Evolutionary conservation across 23 tunicate genomes (phyloP), one percentile per base, ranked within the genome.

Genomic region (Halocynthia aurantium): DNA sequence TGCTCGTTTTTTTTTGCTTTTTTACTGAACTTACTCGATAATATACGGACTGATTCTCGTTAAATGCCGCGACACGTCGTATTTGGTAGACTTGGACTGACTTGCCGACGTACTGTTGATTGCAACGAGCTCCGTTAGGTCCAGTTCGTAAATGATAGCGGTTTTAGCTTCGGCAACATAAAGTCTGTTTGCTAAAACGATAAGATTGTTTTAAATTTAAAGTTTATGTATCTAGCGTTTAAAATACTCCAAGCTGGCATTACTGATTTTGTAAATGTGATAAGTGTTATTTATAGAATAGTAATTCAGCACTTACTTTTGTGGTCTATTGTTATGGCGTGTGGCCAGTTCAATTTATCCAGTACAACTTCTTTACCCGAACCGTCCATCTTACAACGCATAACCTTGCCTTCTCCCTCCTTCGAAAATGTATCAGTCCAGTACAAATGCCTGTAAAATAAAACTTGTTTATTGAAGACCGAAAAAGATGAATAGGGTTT

Each of bases 321-420:
- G 50, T 77, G 56, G 62, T 86, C 88, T 65, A 92, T 74, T 7
- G 92, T 86, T 0, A 92, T 75, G 7, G 85, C 98, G 20, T 75
- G 80, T 0, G 98, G 98, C 88, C 92, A 82, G 80, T 86, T 54
- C 51, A 92, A 61, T 15, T 78, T 61, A 22, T 86, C 71, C 61
- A 82, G 69, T 7, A 92, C 88, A 56, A 92, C 55, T 83, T 92
- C 92, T 50, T 76, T 75, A 10, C 62, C 77, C 12, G 77, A 64
- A n/a, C 98, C 98, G 56, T 92, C 92, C 52, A 66, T 79, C 17
- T 81, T 77, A 82, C 90, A 87, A 40, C 98, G 67, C 85, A 91
- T 77, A 6, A 92, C 84, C 66, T 86, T 72, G 6, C 98, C 98
- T 52, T 55, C 40, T 44, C 77, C 92, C 21, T 69, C 81, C 10